Percentiles rank a stretch among this genome's conserved stretches.
phyloP scores from a whole-genome alignment of 1,140 invertebrate genomes.

The Drosophila pruinosa region DNA sequence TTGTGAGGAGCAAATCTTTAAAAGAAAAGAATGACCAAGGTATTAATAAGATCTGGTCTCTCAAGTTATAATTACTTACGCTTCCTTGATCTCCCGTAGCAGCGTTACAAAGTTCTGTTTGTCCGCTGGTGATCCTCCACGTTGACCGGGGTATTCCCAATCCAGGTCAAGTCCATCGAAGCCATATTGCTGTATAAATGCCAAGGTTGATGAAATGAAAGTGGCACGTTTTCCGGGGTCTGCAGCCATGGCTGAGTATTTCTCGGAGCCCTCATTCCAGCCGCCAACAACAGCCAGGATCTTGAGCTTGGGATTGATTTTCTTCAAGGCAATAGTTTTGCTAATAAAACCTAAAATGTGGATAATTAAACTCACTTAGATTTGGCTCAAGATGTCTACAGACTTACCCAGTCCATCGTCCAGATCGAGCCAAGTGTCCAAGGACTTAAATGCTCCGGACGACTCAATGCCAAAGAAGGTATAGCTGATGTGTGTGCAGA shows the following conservation, averaged over 20 bases:
- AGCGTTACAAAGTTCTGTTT: constrained; percentile 83
- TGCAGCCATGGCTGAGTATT: constrained; percentile 85
- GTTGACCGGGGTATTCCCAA: constrained; percentile 86
- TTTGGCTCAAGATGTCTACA: background rate
- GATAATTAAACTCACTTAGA: background rate
- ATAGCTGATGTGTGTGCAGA: constrained; percentile 89
- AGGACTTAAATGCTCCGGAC: constrained; percentile 78
- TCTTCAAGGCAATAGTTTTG: constrained; percentile 82
- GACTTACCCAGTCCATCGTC: constrained; percentile 73
- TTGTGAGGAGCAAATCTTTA: constrained; percentile 80
- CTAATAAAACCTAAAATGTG: constrained; percentile 46
- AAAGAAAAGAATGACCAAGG: too few species aligned
- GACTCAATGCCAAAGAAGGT: constrained; percentile 86
- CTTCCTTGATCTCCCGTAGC: constrained; percentile 83
- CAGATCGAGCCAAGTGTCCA: constrained; percentile 87
- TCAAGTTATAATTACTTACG: constrained; percentile 79
- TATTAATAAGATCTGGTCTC: too few species aligned
- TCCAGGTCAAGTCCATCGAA: constrained; percentile 89
- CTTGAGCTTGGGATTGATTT: constrained; percentile 86
- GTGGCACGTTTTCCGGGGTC: constrained; percentile 77
- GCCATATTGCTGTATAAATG: constrained; percentile 83
- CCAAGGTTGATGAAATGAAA: constrained; percentile 84
- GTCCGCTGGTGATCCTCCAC: constrained; percentile 84
- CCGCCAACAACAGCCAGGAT: constrained; percentile 89
- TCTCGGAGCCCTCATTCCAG: constrained; percentile 87